Conservation (phyloP, 1,140 invertebrate species). For the Bombus pyrosoma region DNA sequence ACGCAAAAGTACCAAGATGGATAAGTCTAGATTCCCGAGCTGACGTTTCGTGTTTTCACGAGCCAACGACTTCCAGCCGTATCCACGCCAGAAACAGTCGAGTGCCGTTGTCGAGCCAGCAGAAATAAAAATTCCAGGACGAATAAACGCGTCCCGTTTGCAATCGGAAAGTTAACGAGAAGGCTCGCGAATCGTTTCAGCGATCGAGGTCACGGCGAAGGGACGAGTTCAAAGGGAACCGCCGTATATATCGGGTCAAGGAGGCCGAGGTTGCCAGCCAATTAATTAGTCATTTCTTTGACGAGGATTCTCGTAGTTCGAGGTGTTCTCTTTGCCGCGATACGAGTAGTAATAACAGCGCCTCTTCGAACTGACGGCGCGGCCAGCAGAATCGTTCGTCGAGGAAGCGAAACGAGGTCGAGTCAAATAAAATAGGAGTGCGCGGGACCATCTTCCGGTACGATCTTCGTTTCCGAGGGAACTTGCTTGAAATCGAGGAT, state of each 20-base stretch:
- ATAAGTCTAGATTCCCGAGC: no score
- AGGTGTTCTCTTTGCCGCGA: conserved; percentile 37
- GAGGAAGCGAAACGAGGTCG: conserved; percentile 21
- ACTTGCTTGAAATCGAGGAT: not conserved
- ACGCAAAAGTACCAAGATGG: not conserved
- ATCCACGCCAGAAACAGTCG: not conserved
- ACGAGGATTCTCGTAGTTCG: conserved; percentile 31
- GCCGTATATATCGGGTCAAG: conserved; percentile 35
- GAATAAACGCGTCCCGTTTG: not conserved
- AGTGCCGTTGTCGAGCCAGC: not conserved
- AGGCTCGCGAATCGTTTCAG: not conserved
- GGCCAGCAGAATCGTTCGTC: not conserved
- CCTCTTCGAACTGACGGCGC: not conserved
- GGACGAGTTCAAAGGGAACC: conserved; percentile 21
- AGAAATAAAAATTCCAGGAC: not conserved
- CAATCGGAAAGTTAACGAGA: conserved; percentile 1
- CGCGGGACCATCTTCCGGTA: not conserved
- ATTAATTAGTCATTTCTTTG: conserved; percentile 53
- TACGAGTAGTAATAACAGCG: conserved; percentile 47
- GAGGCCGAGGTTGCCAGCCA: conserved; percentile 31
- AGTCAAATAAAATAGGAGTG: conserved; percentile 1
- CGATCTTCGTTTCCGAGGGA: not conserved
- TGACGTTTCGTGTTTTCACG: not conserved
- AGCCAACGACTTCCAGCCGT: not conserved
- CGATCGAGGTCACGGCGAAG: conserved; percentile 2